A percentile compares a stretch with the other conserved stretches of the same genome.
Conservation (phyloP, 2,113 vertebrate species). For the Thermophis baileyi region DNA sequence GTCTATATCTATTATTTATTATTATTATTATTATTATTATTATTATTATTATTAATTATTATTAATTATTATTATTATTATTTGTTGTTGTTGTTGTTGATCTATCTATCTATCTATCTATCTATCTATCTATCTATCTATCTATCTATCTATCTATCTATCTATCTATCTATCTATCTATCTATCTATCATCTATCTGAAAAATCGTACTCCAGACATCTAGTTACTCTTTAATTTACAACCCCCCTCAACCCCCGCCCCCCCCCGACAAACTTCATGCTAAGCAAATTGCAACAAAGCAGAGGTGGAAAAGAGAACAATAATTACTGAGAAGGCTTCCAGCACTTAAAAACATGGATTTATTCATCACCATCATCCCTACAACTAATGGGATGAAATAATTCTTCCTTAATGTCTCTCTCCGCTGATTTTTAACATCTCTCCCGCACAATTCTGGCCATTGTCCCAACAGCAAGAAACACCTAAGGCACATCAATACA, state of each 20-base stretch:
- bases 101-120: too few relatives aligned
- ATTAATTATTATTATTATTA: too few relatives aligned
- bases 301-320: slow-evolving; percentile 22
- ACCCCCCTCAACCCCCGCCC: not conserved
- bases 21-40: too few relatives aligned
- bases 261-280: not conserved
- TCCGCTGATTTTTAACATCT: slow-evolving; percentile 43
- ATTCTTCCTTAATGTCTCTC: slow-evolving; percentile 35
- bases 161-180: too few relatives aligned
- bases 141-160: too few relatives aligned
- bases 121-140: too few relatives aligned
- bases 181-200: not conserved
- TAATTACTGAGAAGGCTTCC: not conserved
- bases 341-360: slow-evolving; percentile 11
- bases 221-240: not conserved
- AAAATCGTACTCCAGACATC: not conserved
- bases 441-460: slow-evolving; percentile 36
- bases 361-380: slow-evolving; percentile 4
- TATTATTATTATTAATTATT: too few relatives aligned
- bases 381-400: slow-evolving; percentile 36
- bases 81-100: too few relatives aligned
- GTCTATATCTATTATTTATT: too few relatives aligned
- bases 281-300: slow-evolving; percentile 3
- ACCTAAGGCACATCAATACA: slow-evolving; percentile 28
- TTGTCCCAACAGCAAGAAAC: slow-evolving; percentile 47